Conservation (phyloP, 2,113 vertebrate genomes). For the Channa argus region DNA sequence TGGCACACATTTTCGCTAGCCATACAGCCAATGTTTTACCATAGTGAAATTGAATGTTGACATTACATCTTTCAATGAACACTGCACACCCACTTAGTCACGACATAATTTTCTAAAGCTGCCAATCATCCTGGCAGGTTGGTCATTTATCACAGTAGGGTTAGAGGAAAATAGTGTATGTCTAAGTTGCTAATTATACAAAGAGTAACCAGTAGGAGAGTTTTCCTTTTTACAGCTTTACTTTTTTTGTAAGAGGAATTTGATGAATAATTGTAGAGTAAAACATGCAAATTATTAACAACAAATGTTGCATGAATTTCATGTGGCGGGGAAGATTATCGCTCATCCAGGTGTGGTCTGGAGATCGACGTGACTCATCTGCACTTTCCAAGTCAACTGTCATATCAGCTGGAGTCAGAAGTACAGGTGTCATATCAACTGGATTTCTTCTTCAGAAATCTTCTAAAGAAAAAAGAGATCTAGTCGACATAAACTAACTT, state of each 20-base stretch:
- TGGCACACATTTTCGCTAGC: slow-evolving; percentile 20
- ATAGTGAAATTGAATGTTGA: slow-evolving; percentile 61
- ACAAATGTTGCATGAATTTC: background rate
- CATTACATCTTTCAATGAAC: slow-evolving; percentile 49
- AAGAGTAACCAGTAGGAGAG: slow-evolving; percentile 10
- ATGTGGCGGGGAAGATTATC: no score
- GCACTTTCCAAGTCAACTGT: no score
- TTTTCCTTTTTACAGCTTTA: slow-evolving; percentile 6
- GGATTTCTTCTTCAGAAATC: no score
- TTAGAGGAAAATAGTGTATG: slow-evolving; percentile 44
- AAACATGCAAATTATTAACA: slow-evolving; percentile 18
- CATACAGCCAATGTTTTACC: slow-evolving; percentile 42
- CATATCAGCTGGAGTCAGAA: no score
- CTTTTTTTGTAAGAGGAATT: background rate
- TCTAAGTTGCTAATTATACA: slow-evolving; percentile 52
- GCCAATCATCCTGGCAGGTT: slow-evolving; percentile 71
- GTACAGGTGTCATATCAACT: no score
- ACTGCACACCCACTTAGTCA: slow-evolving; percentile 57
- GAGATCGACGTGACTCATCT: no score
- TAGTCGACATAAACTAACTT: no score
- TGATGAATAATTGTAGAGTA: slow-evolving; percentile 4
- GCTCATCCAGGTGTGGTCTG: no score
- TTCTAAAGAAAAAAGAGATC: no score
- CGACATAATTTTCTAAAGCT: slow-evolving; percentile 57
- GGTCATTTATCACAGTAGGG: slow-evolving; percentile 68